Evolutionary conservation across 2,888 invertebrate species (phyloP).

Genomic region (Parelbella ahira): DNA sequence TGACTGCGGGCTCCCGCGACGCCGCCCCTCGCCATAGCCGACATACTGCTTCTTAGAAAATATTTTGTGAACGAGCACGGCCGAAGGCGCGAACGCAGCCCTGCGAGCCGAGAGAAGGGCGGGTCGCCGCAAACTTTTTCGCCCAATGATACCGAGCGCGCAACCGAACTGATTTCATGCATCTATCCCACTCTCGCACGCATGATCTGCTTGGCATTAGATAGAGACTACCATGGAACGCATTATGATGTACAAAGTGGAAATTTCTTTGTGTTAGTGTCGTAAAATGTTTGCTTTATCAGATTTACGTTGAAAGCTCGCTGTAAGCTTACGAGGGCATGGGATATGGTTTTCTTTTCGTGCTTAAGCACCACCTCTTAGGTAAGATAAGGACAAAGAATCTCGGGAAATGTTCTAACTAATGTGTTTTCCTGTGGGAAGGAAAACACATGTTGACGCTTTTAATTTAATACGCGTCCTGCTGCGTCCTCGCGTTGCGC

Average conservation of each 20-base stretch:
- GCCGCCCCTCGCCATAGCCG: conserved; percentile 72
- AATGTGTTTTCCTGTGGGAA: conserved; percentile 80
- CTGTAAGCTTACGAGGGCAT: conserved; percentile 72
- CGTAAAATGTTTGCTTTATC: conserved; percentile 76
- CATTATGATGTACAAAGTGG: conserved; percentile 48
- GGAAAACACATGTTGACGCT: conserved; percentile 79
- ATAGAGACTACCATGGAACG: conserved; percentile 43
- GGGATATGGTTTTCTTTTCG: conserved; percentile 49
- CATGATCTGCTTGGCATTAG: conserved; percentile 23
- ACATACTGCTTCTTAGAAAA: conserved; percentile 75
- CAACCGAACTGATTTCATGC: conserved; percentile 33
- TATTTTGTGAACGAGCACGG: conserved; percentile 52
- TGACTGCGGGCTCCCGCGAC: conserved; percentile 79
- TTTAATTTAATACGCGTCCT: conserved; percentile 79
- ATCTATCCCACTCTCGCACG: conserved; percentile 45
- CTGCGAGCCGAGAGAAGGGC: conserved; percentile 60
- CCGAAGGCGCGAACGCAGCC: conserved; percentile 69
- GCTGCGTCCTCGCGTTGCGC: conserved; percentile 66
- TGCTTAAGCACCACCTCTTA: conserved; percentile 7
- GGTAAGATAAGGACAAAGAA: conserved; percentile 47
- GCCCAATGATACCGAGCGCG: conserved; percentile 57
- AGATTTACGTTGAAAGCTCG: conserved; percentile 79
- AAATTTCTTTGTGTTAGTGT: conserved; percentile 74
- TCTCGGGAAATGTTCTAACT: conserved; percentile 70
- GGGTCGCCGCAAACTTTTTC: conserved; percentile 65